Evolutionary conservation across 2,797 vertebrate species (phyloP).

Genomic region (Girardinus metallicus): DNA sequence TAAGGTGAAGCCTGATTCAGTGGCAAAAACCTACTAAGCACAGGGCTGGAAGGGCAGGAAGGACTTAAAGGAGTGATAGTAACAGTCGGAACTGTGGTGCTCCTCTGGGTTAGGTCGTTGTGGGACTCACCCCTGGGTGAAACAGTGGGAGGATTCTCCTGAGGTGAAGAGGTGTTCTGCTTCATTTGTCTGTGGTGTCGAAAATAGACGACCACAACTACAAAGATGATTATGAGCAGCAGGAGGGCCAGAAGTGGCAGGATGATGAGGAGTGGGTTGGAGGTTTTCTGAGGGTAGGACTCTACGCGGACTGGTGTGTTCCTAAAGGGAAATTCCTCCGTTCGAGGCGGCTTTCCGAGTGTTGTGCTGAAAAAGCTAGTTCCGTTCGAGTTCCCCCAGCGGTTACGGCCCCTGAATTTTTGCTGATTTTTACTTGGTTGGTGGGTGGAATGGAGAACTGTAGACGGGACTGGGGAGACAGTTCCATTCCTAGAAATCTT

Average conservation of each 20-base stretch:
- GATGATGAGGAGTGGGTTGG: slow-evolving; percentile 79
- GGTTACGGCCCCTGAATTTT: slow-evolving; percentile 73
- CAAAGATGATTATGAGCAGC: slow-evolving; percentile 78
- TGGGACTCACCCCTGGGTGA: slow-evolving; percentile 51
- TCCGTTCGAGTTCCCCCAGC: slow-evolving; percentile 78
- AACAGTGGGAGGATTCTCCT: slow-evolving; percentile 38
- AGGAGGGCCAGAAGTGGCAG: slow-evolving; percentile 82
- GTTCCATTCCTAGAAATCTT: slow-evolving; percentile 58
- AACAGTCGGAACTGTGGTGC: slow-evolving; percentile 81
- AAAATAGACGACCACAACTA: slow-evolving; percentile 78
- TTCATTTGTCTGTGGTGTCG: slow-evolving; percentile 80
- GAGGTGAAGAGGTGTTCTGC: slow-evolving; percentile 58
- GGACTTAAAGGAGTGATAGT: slow-evolving; percentile 86
- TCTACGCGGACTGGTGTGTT: slow-evolving; percentile 73
- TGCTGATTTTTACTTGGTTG: slow-evolving; percentile 73
- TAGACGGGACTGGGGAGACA: slow-evolving; percentile 41
- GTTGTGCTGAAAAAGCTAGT: slow-evolving; percentile 66
- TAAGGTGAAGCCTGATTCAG: slow-evolving; percentile 41
- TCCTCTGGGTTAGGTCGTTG: slow-evolving; percentile 73
- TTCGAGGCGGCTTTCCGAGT: slow-evolving; percentile 63
- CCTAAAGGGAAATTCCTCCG: slow-evolving; percentile 63
- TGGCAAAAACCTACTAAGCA: slow-evolving; percentile 50
- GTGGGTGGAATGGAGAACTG: slow-evolving; percentile 51
- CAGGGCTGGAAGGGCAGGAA: slow-evolving; percentile 62
- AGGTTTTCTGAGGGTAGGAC: slow-evolving; percentile 74